Evolutionary conservation across 2,888 invertebrate genomes (phyloP).

Genomic region (Thecocarcelia acutangulata): DNA sequence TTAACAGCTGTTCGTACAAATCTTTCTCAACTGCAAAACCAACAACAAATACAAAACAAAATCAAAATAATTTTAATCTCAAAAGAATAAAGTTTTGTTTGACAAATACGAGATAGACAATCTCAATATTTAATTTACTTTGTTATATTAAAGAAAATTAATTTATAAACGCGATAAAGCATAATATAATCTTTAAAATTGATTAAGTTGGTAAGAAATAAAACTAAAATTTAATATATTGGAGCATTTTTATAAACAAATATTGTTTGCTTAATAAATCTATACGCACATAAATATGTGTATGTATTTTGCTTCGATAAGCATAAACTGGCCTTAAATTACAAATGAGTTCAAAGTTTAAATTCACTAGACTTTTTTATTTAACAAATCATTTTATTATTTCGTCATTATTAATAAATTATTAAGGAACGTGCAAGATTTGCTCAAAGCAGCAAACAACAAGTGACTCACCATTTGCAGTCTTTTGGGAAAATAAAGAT

Average conservation of each 20-base stretch:
- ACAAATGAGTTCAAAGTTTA: slow-evolving; percentile 2
- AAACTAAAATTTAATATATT: no score
- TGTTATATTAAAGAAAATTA: no score
- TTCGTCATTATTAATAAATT: no score
- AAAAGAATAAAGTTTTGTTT: not conserved
- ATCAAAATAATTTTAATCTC: not conserved
- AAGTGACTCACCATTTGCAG: not conserved
- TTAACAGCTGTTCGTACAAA: slow-evolving; percentile 23
- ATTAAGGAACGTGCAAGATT: not conserved
- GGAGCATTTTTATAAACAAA: no score
- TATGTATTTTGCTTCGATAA: slow-evolving; percentile 3
- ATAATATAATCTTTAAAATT: no score
- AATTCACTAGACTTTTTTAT: not conserved
- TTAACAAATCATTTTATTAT: no score
- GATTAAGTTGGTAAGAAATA: no score
- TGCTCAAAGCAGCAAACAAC: slow-evolving; percentile 21
- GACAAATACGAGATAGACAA: no score
- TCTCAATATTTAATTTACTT: no score
- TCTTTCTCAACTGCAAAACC: not conserved
- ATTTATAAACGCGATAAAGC: no score
- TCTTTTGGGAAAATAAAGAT: not conserved
- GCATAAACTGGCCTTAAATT: not conserved
- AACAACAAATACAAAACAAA: not conserved
- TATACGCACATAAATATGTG: not conserved
- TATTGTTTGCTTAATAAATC: no score